Percentiles rank a stretch among this genome's conserved stretches.
phyloP scores from a whole-genome alignment of 2,797 vertebrate genomes.

The Hippocampus kuda region DNA sequence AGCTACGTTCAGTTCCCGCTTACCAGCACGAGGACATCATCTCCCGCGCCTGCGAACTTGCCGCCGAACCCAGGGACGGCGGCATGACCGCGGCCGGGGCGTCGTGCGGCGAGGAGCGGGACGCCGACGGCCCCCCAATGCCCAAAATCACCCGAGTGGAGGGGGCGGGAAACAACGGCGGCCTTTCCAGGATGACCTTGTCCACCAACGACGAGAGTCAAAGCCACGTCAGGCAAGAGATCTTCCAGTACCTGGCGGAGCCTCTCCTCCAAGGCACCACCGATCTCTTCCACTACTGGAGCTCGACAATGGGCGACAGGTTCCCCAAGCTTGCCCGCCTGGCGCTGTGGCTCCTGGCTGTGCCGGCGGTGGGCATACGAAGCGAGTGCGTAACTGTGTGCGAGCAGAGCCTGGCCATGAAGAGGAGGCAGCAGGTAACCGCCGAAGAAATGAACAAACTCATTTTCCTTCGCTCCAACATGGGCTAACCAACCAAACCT shows the following conservation, averaged over 20 bases:
- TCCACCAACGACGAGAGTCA: slow-evolving; percentile 50
- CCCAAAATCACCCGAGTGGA: slow-evolving; percentile 64
- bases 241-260: slow-evolving; percentile 94
- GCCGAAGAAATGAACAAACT: slow-evolving; percentile 98
- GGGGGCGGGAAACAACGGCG: slow-evolving; percentile 46
- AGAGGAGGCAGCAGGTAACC: slow-evolving; percentile 85
- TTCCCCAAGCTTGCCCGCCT: slow-evolving; percentile 87
- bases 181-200: slow-evolving; percentile 23
- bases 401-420: slow-evolving; percentile 90
- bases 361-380: slow-evolving; percentile 88
- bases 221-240: slow-evolving; percentile 79
- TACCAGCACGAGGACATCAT: slow-evolving; percentile 98
- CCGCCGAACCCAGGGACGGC: slow-evolving; percentile 72
- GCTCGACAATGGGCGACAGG: slow-evolving; percentile 79
- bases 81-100: slow-evolving; percentile 62
- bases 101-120: slow-evolving; percentile 72
- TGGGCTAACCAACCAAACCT: slow-evolving; percentile 75
- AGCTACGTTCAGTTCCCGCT: slow-evolving; percentile 86
- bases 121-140: slow-evolving; percentile 54
- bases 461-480: slow-evolving; percentile 97
- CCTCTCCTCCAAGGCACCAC: slow-evolving; percentile 87
- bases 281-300: slow-evolving; percentile 98
- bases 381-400: slow-evolving; percentile 89
- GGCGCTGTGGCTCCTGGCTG: slow-evolving; percentile 94
- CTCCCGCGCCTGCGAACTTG: slow-evolving; percentile 87